Evolutionary conservation across 2,888 invertebrate genomes (phyloP), one percentile per base, ranked within the genome.

Genomic region (Melanargia galathea): DNA sequence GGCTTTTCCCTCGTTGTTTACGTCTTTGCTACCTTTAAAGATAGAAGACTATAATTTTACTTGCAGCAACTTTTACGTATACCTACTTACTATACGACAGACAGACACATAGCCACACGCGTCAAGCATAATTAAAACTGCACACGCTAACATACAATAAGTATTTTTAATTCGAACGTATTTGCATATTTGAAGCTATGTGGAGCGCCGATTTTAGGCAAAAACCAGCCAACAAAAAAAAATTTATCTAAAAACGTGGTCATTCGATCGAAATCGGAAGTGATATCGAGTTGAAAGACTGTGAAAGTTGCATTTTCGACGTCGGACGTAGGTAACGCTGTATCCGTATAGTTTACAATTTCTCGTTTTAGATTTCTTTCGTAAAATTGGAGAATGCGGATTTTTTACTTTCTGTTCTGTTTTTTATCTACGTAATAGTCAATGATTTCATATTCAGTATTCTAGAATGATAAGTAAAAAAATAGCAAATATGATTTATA

Each of bases 261-360:
- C 24, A 8, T 38, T 55, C 56, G 18, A 24, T 56, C 56, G 18
- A 30, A 56, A 56, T 56, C 43, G 56, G 56, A 56, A 56, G 56
- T 18, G 30, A 45, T 56, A 56, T 45, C 24, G 30, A 30, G 43
- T 16, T 18, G 52, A 52, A 52, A 33, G 6, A 26, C 43, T 45
- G 56, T 56, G 43, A 56, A 56, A 56, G 56, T 56, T 30, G 45
- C 56, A 56, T 30, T 56, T 56, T 56, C 30, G 45, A 45, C 56
- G 45, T 26, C 18, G 18, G 30, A 45, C 56, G 56, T 45, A 56
- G 45, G 43, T 30, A 20, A 43, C 56, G 56, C 45, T 45, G 43
- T 24, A 43, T 26, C 30, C 56, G 45, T 43, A 20, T 56, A 30
- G 43, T 30, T 45, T 11, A 56, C 45, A 56, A 45, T 26, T 45